Percentiles rank a stretch among this genome's conserved stretches.
Conservation (phyloP, 2,113 vertebrate genomes). For the Polypterus bichir region DNA sequence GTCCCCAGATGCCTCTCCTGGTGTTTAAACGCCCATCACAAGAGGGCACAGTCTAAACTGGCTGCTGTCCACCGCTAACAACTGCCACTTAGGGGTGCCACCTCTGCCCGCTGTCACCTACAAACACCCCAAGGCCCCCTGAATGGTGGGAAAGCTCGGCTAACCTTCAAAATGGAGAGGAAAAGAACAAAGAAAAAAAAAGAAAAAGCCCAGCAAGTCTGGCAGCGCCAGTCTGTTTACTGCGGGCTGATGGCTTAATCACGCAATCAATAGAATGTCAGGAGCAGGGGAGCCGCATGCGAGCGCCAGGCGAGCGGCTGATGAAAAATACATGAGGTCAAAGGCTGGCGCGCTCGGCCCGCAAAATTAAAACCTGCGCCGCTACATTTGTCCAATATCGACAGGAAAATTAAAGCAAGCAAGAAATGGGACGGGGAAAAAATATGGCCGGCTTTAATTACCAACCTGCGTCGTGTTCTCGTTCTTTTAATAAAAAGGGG, state of each 20-base stretch:
- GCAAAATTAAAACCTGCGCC: constrained; percentile 59
- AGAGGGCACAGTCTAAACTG: too few species aligned
- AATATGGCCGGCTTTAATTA: constrained; percentile 11
- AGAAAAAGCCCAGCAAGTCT: constrained; percentile 21
- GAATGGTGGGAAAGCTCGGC: neutral
- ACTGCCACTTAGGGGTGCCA: too few species aligned
- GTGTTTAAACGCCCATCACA: too few species aligned
- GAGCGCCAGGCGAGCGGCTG: constrained; percentile 28
- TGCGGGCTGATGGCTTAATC: constrained; percentile 73
- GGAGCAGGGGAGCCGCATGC: constrained; percentile 34
- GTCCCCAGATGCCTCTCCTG: too few species aligned
- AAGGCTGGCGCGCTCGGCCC: constrained; percentile 36
- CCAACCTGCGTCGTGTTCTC: constrained; percentile 9
- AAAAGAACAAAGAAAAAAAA: constrained; percentile 19
- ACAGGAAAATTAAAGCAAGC: constrained; percentile 40
- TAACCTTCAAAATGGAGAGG: neutral
- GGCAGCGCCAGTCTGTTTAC: constrained; percentile 60
- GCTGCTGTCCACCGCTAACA: too few species aligned
- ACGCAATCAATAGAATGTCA: constrained; percentile 57
- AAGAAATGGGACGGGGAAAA: constrained; percentile 8
- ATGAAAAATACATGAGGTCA: constrained; percentile 73
- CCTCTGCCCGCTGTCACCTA: too few species aligned
- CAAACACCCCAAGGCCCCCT: neutral
- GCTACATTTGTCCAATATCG: constrained; percentile 54
- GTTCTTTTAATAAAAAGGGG: constrained; percentile 31